Evolutionary conservation across 37 sponge, comb jelly and placozoan species (phyloP).

Genomic region (Hexactinellida sp.): DNA sequence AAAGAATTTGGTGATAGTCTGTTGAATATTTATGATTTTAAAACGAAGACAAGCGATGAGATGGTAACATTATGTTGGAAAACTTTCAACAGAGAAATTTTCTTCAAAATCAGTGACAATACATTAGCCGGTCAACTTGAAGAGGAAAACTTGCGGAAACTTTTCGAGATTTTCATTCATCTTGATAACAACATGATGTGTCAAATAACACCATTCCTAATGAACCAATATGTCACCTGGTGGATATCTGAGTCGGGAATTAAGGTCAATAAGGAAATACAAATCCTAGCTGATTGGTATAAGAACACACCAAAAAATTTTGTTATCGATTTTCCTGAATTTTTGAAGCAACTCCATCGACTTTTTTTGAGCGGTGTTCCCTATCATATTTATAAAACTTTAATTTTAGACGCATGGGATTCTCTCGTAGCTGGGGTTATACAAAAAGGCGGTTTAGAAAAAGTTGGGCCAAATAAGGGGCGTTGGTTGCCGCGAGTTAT

Average conservation of each 20-base stretch:
- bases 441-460: not conserved
- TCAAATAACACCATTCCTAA: not conserved
- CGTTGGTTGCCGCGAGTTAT: not conserved
- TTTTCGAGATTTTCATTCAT: conserved; percentile 4
- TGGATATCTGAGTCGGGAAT: not conserved
- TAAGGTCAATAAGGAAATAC: not conserved
- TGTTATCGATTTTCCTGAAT: not conserved
- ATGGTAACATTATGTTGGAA: not conserved
- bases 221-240: not conserved
- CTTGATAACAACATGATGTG: not conserved
- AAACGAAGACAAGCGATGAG: not conserved
- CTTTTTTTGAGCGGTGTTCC: not conserved
- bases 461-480: not conserved
- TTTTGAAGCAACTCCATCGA: not conserved
- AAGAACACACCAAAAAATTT: not conserved
- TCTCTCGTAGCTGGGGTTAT: not conserved
- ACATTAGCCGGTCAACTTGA: not conserved
- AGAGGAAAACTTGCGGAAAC: not conserved
- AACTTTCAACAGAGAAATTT: not conserved
- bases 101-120: not conserved
- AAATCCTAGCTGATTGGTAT: not conserved
- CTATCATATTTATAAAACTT: not conserved
- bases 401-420: not conserved
- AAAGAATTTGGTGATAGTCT: not conserved
- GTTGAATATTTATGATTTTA: not conserved